A percentile compares a stretch with the other conserved stretches of the same genome.
phyloP scores from a whole-genome alignment of 2,888 invertebrate species.

The Esperia sulphurella region DNA sequence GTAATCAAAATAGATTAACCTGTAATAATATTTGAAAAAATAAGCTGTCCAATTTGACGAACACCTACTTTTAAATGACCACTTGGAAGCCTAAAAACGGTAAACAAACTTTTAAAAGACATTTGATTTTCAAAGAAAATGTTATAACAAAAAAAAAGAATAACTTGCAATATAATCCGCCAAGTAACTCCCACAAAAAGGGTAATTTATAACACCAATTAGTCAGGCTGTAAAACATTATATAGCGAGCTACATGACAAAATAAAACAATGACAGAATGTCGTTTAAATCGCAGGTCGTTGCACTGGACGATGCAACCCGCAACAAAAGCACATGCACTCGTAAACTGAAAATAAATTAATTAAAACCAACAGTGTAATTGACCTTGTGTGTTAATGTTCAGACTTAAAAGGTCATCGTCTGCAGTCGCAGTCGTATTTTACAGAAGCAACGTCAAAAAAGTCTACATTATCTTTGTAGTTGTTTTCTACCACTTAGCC shows the following conservation, averaged over 20 bases:
- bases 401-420: too few relatives aligned
- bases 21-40: too few relatives aligned
- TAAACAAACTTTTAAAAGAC: too few relatives aligned
- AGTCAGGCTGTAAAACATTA: constrained; percentile 5
- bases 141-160: too few relatives aligned
- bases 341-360: constrained; percentile 2
- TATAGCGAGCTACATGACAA: not conserved
- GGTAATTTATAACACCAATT: constrained; percentile 8
- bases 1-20: not conserved
- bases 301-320: not conserved
- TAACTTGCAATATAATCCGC: not conserved
- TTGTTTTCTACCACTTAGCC: too few relatives aligned
- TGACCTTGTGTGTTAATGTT: not conserved
- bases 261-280: constrained; percentile 6
- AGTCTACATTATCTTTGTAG: too few relatives aligned
- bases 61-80: too few relatives aligned
- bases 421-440: too few relatives aligned
- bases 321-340: constrained; percentile 1
- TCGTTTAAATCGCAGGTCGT: constrained; percentile 1
- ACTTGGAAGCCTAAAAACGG: too few relatives aligned
- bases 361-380: not conserved
- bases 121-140: too few relatives aligned
- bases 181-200: not conserved
- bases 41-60: too few relatives aligned
- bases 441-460: too few relatives aligned